Evolutionary conservation across 2,113 vertebrate species (phyloP), one percentile per base, ranked within the genome.

Genomic region (Fulica atra): DNA sequence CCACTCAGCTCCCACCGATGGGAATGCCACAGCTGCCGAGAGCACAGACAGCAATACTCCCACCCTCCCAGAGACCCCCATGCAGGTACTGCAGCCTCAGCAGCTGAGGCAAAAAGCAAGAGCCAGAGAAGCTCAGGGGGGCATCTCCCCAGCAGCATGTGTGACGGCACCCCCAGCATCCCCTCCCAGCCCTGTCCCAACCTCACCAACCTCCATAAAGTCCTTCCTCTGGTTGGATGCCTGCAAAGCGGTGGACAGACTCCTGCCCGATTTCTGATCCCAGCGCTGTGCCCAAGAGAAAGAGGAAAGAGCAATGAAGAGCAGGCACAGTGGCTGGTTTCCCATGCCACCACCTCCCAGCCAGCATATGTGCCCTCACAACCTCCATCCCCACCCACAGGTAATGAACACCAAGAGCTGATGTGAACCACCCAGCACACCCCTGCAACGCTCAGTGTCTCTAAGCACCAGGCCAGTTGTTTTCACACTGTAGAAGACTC

Each of bases 161-260:
- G 17, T 36, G 51, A 63, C 1, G 9, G 44, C 4, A 5, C 15
- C 29, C 28, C 40, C 65, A 63, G 28, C 36, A n/a, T 6, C 26
- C 51, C 38, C 25, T 24, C 53, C 42, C 72, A 68, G 25, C 10
- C 46, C 25, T 42, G 15, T 23, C 56, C 28, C 56, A 81, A 7
- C 44, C 40, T 38, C 93, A 92, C 97, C 95, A 94, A 99, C 99
- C 99, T 99, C 99, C 99, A 99, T 99, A 92, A 99, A 99, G 98
- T 99, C 99, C 94, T 99, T 99, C 92, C 99, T 99, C 97, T 99
- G 99, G 96, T 96, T 99, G 76, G 99, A 99, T 12, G 98, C 98
- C 92, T 99, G 99, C 90, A 99, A 98, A 91, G 99, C 98, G 19
- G 98, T 97, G 8, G 99, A 99, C 81, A 99, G 97, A 76, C 98